Base-by-base conservation (phyloP, 2,888 invertebrate species). In the Blastobasis lacticolella region DNA sequence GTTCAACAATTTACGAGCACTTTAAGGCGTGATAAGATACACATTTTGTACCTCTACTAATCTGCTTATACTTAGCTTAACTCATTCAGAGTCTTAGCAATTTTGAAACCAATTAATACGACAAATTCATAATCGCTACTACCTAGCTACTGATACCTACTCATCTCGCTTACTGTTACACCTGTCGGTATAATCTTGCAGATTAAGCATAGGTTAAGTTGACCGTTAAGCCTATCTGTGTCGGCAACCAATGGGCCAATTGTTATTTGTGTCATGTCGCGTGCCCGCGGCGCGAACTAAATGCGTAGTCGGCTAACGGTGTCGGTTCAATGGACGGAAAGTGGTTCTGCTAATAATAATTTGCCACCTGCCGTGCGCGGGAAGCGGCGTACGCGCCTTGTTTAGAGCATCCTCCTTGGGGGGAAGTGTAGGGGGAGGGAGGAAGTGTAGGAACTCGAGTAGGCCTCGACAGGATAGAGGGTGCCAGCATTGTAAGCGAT, bases 181-280 rank as follows among this genome's bases (percentile, higher is more conserved):
- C 62, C 57, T 58, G 61, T 56, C 61, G 50, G 23, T 48, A 59
- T 59, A 56, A 50, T 58, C 53, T 46, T 59, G 44, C 45, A 46
- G 45, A 23, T 23, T 52, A 57, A 57, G 57, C 48, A 46, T 49
- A 58, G 57, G 58, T 59, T 53, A 61, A 58, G 50, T 46, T 53
- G 56, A 62, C 64, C 66, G 66, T 69, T 68, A 69, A 58, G 55
- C 53, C 59, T 57, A 64, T 63, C 66, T 23, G 23, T 23, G 23
- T 23, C 23, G 69, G 64, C 61, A 67, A 70, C 69, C 70, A 73
- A 76, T 76, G 73, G 72, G 71, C 69, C 71, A 75, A 81, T 85
- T 85, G 75, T 81, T 83, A 86, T 85, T 86, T 73, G 75, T 83
- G 85, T 78, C 86, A 82, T 81, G 83, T 78, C 74, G 71, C 73